Conservation (phyloP, 2,113 vertebrate species). For the Lutjanus erythropterus region DNA sequence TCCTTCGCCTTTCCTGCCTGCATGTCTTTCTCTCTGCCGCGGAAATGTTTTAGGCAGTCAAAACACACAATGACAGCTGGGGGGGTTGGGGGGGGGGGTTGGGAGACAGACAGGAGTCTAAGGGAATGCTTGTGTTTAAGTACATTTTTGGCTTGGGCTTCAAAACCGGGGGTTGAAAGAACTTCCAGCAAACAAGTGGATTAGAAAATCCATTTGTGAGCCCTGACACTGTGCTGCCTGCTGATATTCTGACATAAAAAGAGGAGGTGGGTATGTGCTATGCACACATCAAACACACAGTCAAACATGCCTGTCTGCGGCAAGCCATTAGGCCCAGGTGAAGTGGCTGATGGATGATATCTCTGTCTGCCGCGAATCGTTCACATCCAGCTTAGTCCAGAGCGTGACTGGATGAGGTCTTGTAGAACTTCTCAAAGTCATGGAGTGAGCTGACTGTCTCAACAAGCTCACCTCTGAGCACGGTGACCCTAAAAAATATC, state of each 20-base stretch:
- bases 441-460: conserved; percentile 35
- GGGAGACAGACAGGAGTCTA: conserved; percentile 67
- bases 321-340: conserved; percentile 77
- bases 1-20: conserved; percentile 66
- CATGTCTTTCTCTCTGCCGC: conserved; percentile 42
- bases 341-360: conserved; percentile 77
- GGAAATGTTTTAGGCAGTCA: conserved; percentile 62
- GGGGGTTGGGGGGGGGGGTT: conserved; percentile 6
- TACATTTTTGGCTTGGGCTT: conserved; percentile 80
- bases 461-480: conserved; percentile 37
- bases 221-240: conserved; percentile 66
- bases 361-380: conserved; percentile 66
- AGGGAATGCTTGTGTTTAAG: conserved; percentile 73
- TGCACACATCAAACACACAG: conserved; percentile 71
- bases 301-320: conserved; percentile 68
- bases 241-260: conserved; percentile 77
- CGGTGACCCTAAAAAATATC: conserved; percentile 14
- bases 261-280: conserved; percentile 60
- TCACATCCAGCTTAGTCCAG: conserved; percentile 64
- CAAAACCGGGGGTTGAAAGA: conserved; percentile 75
- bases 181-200: conserved; percentile 78
- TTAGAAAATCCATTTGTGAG: conserved; percentile 83
- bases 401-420: conserved; percentile 65
- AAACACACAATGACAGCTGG: conserved; percentile 65
- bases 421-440: conserved; percentile 77